Evolutionary conservation across 23 tunicate genomes (phyloP).

Genomic region (Ascidia mentula): DNA sequence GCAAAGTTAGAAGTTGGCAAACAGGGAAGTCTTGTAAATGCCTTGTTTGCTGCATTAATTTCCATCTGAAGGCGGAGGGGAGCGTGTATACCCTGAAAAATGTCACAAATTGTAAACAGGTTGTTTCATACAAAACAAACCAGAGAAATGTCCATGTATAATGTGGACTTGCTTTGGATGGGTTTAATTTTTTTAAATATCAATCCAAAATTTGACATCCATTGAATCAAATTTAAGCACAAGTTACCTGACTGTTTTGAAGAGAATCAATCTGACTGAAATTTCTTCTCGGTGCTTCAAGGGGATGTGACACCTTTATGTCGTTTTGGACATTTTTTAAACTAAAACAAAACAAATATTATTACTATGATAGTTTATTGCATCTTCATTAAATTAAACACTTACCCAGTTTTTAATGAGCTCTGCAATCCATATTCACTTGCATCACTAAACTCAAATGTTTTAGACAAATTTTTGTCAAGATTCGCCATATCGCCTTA

Average conservation of each 20-base stretch:
- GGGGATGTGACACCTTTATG: slow-evolving; percentile 44
- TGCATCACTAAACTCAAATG: background rate
- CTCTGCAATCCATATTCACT: slow-evolving; percentile 39
- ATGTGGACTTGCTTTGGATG: no score
- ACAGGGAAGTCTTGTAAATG: slow-evolving; percentile 65
- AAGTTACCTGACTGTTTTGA: slow-evolving; percentile 54
- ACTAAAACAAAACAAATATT: background rate
- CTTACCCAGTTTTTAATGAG: slow-evolving; percentile 40
- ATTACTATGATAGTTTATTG: background rate
- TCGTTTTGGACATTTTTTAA: slow-evolving; percentile 13
- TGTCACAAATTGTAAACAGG: no score
- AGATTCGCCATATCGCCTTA: no score
- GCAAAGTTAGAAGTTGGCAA: slow-evolving; percentile 78
- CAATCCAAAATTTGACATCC: no score
- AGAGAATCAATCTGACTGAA: slow-evolving; percentile 29
- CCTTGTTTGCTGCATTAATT: slow-evolving; percentile 52
- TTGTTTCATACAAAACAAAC: no score
- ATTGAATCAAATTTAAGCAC: background rate
- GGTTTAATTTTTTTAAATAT: no score
- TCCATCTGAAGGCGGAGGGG: slow-evolving; percentile 84
- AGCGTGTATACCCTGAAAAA: slow-evolving; percentile 59
- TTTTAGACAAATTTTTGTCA: background rate
- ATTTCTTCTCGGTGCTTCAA: slow-evolving; percentile 32
- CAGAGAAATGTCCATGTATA: no score
- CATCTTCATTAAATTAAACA: background rate